A percentile compares a stretch with the other conserved stretches of the same genome.
Conservation (phyloP, 2,113 vertebrate species). For the Vanacampus margaritifer region DNA sequence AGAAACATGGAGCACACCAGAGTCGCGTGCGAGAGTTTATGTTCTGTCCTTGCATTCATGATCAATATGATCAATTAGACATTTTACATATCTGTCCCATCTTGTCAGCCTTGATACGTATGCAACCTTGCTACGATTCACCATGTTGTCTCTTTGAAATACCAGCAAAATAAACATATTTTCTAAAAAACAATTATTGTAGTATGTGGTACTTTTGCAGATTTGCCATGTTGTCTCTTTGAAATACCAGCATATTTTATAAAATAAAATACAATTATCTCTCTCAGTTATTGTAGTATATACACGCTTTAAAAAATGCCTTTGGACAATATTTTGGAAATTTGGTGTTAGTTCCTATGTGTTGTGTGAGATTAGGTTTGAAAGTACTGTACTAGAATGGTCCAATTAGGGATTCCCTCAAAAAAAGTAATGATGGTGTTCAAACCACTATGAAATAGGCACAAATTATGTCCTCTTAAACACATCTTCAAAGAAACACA, state of each 20-base stretch:
- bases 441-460: too few relatives aligned
- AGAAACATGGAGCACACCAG: slow-evolving; percentile 24
- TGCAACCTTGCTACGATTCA: slow-evolving; percentile 24
- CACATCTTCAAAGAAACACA: too few relatives aligned
- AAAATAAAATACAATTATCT: too few relatives aligned
- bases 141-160: neutral
- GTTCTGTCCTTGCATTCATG: slow-evolving; percentile 31
- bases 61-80: slow-evolving; percentile 15
- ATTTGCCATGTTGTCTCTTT: neutral
- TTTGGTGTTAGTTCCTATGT: neutral
- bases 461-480: neutral
- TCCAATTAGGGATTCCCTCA: too few relatives aligned
- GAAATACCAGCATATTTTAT: too few relatives aligned
- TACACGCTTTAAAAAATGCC: neutral
- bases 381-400: too few relatives aligned
- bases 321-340: neutral
- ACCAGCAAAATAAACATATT: slow-evolving; percentile 2
- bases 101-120: slow-evolving; percentile 58
- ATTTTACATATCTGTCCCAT: slow-evolving; percentile 40
- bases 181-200: slow-evolving; percentile 4
- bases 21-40: slow-evolving; percentile 44
- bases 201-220: neutral
- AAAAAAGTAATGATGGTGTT: too few relatives aligned
- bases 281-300: too few relatives aligned
- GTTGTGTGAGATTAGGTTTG: too few relatives aligned